Percentiles rank a stretch among this genome's conserved stretches.
Evolutionary conservation across 1,140 invertebrate genomes (phyloP).

Genomic region (Wiebesia pumilae): DNA sequence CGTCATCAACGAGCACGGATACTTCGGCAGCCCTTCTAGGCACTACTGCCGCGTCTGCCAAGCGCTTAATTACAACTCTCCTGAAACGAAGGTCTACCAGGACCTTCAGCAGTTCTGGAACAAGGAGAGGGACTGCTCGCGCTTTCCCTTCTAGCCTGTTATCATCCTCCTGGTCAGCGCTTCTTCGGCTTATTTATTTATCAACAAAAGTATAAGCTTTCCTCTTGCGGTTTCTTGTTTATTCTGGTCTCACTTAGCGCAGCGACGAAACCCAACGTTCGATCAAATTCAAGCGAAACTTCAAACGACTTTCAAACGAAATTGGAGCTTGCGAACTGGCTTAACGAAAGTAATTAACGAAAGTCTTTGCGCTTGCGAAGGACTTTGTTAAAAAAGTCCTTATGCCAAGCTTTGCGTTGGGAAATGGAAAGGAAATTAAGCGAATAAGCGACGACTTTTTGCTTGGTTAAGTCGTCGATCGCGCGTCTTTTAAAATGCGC

Average conservation of each 20-base stretch:
- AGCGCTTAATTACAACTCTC: slow-evolving; percentile 80
- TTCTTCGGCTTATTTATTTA: too few relatives aligned
- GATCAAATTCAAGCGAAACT: neutral
- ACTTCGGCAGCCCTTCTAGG: slow-evolving; percentile 79
- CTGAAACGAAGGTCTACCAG: slow-evolving; percentile 74
- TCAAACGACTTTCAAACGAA: too few relatives aligned
- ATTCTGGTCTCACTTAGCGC: too few relatives aligned
- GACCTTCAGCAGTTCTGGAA: slow-evolving; percentile 74
- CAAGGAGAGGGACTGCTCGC: slow-evolving; percentile 69
- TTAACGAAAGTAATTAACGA: neutral
- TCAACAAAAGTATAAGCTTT: too few relatives aligned
- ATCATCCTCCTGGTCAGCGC: neutral
- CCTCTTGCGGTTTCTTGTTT: too few relatives aligned
- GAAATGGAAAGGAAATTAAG: too few relatives aligned
- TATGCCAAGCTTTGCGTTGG: neutral
- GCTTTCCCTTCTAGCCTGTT: neutral
- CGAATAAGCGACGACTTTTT: neutral
- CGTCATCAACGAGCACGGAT: slow-evolving; percentile 84
- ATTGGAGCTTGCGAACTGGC: neutral
- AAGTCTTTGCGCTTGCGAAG: neutral
- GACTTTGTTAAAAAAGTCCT: neutral
- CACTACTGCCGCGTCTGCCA: slow-evolving; percentile 90
- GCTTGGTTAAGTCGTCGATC: neutral
- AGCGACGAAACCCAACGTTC: neutral
- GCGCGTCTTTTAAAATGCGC: neutral